Conservation (phyloP, 2,888 invertebrate genomes). For the Drosophila yooni region DNA sequence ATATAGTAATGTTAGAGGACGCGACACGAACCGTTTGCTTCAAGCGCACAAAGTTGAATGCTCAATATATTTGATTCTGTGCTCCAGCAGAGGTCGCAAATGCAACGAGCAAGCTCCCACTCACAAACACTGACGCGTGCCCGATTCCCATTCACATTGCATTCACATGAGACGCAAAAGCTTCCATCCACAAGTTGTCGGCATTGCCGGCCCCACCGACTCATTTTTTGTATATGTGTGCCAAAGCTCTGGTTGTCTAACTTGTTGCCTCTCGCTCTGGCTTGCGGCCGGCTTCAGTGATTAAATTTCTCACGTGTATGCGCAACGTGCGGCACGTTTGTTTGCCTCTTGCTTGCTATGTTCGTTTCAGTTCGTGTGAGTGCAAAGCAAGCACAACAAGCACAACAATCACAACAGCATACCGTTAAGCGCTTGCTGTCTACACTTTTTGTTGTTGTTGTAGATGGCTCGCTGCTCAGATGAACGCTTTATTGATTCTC, state of each 20-base stretch:
- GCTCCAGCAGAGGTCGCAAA: slow-evolving; percentile 17
- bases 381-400: slow-evolving; percentile 21
- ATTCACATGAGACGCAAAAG: slow-evolving; percentile 61
- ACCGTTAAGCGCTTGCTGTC: slow-evolving; percentile 47
- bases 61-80: slow-evolving; percentile 26
- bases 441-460: background rate
- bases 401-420: slow-evolving; percentile 27
- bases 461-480: background rate
- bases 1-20: background rate
- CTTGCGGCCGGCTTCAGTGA: slow-evolving; percentile 8
- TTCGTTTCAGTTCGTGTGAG: slow-evolving; percentile 4
- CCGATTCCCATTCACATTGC: slow-evolving; percentile 63
- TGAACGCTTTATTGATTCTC: slow-evolving; percentile 25
- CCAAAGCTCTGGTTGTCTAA: slow-evolving; percentile 24
- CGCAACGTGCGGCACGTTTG: slow-evolving; percentile 80
- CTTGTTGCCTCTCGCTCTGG: slow-evolving; percentile 25
- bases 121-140: slow-evolving; percentile 44
- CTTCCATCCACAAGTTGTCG: slow-evolving; percentile 33
- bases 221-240: slow-evolving; percentile 16
- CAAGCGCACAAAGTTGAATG: slow-evolving; percentile 67
- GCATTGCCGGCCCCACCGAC: slow-evolving; percentile 26
- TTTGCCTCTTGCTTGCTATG: slow-evolving; percentile 32
- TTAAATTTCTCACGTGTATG: slow-evolving; percentile 74
- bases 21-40: slow-evolving; percentile 61
- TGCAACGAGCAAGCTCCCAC: slow-evolving; percentile 29